These are phyloP conservation scores for Acrobasis consociella DNA, from an alignment of 2,888 invertebrate species.

Conservation along the genomic window DNA sequence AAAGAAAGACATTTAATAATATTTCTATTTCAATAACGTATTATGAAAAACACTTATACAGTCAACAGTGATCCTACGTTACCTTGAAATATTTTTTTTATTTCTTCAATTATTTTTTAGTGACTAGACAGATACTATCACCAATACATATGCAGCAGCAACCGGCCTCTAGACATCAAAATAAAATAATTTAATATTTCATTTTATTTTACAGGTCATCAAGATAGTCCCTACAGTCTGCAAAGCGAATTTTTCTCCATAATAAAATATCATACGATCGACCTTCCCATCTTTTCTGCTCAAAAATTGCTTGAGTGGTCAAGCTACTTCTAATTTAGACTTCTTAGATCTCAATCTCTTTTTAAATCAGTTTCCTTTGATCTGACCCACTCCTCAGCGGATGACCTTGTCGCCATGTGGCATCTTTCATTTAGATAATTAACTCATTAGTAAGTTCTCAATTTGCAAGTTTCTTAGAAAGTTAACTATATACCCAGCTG, in stretches of 20 bases:
- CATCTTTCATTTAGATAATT: not conserved
- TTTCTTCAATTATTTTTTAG: no score
- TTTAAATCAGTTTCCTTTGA: not conserved
- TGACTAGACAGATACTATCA: no score
- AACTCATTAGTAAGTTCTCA: not conserved
- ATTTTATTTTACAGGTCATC: slow-evolving; percentile 19
- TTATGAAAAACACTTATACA: no score
- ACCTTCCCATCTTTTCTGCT: no score
- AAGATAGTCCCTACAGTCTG: slow-evolving; percentile 6
- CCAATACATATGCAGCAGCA: no score
- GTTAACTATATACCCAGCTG: slow-evolving; percentile 1
- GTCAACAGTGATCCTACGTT: no score
- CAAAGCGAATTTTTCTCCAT: slow-evolving; percentile 6
- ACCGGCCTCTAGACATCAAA: not conserved
- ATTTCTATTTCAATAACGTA: no score
- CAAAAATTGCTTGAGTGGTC: no score
- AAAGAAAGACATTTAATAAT: no score
- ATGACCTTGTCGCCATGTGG: slow-evolving; percentile 10
- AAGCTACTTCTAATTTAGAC: not conserved
- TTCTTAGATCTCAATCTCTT: not conserved
- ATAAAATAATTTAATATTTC: not conserved
- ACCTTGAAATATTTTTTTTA: no score
- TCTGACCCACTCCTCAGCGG: slow-evolving; percentile 1
- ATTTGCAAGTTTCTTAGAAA: slow-evolving; percentile 4
- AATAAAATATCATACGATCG: no score